Evolutionary conservation across 2,113 vertebrate genomes (phyloP).

Genomic region (Chamaetylas fuelleborni): DNA sequence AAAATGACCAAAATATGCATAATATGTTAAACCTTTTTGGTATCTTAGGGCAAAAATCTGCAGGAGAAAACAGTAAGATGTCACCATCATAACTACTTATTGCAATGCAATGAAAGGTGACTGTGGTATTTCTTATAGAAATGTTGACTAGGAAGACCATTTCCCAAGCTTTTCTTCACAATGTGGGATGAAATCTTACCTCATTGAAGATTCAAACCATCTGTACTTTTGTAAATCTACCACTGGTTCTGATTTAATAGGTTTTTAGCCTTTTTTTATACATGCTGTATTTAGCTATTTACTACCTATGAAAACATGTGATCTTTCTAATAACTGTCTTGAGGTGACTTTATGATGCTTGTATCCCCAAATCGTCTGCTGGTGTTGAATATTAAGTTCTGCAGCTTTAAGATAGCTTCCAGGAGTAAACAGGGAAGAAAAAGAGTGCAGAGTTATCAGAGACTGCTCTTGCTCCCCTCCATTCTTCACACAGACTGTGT

Average conservation of each 20-base stretch:
- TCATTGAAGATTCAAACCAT: not conserved
- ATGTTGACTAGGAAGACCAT: not conserved
- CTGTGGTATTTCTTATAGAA: slow-evolving; percentile 59
- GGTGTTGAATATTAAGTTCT: too few species aligned
- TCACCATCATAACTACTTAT: not conserved
- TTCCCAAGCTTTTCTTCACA: not conserved
- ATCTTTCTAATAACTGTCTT: not conserved
- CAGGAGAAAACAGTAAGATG: not conserved
- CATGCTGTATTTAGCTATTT: not conserved
- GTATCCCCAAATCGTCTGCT: too few species aligned
- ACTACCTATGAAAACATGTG: not conserved
- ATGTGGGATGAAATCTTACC: not conserved
- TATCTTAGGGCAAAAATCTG: not conserved
- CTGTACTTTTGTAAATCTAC: not conserved
- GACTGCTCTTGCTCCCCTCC: too few species aligned
- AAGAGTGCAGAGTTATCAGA: too few species aligned
- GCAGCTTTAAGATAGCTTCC: too few species aligned
- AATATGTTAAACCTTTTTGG: not conserved
- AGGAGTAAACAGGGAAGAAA: too few species aligned
- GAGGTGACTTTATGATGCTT: too few species aligned
- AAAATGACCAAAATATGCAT: not conserved
- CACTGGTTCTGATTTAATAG: not conserved
- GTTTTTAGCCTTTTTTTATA: not conserved
- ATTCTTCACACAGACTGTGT: too few species aligned
- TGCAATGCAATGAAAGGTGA: slow-evolving; percentile 49